Evolutionary conservation across 2,797 vertebrate species (phyloP).

Genomic region (Phataginus tetradactyla): DNA sequence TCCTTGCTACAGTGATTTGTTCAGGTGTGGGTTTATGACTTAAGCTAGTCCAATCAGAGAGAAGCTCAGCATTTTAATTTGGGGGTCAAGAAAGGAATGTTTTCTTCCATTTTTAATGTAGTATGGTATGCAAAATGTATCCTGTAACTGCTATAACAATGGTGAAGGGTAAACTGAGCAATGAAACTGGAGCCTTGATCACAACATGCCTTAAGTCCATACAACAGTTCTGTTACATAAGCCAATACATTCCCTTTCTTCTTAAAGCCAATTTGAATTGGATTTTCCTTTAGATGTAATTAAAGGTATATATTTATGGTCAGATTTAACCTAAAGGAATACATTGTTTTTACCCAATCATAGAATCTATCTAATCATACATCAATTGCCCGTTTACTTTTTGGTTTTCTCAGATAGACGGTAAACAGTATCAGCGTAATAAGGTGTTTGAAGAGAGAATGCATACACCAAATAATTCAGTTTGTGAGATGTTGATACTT

Average conservation of each 20-base stretch:
- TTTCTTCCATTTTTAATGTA: not conserved
- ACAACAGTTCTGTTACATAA: not conserved
- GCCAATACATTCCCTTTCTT: not conserved
- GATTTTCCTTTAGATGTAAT: not conserved
- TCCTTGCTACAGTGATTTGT: not conserved
- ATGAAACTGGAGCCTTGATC: not conserved
- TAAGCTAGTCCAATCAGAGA: not conserved
- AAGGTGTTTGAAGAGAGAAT: not conserved
- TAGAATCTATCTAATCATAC: not conserved
- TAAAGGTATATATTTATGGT: not conserved
- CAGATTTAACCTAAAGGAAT: not conserved
- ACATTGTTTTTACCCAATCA: not conserved
- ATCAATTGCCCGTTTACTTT: not conserved
- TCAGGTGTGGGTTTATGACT: not conserved
- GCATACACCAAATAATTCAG: not conserved
- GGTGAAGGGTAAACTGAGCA: not conserved
- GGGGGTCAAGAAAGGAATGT: not conserved
- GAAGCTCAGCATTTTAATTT: not conserved
- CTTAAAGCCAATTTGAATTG: conserved; percentile 22
- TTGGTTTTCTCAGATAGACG: not conserved
- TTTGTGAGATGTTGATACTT: not conserved
- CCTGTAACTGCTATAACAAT: not conserved
- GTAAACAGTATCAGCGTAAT: not conserved
- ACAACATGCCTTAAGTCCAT: not conserved
- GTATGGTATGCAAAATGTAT: not conserved